A percentile compares a stretch with the other conserved stretches of the same genome.
phyloP scores from a whole-genome alignment of 2,797 vertebrate genomes.

The Myioborus melanocephalus region DNA sequence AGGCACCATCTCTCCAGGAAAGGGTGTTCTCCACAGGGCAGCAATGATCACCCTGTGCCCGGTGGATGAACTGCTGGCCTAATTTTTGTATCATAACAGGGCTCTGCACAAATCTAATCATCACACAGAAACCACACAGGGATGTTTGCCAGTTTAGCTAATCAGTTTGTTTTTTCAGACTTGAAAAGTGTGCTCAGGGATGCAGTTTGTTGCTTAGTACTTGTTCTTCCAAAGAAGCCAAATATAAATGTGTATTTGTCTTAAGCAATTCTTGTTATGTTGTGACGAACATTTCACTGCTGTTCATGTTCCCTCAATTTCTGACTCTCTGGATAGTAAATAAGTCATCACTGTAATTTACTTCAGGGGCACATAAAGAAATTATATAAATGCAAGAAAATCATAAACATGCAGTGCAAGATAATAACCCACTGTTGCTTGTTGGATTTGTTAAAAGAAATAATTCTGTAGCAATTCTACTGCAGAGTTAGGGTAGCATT shows the following conservation, averaged over 20 bases:
- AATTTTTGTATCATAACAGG: not conserved
- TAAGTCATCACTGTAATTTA: not conserved
- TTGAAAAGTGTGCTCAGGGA: not conserved
- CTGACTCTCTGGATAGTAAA: conserved; percentile 1
- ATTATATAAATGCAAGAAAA: not conserved
- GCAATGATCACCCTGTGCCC: fast-evolving
- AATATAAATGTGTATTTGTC: not conserved
- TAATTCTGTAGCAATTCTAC: not conserved
- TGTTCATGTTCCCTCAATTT: not conserved
- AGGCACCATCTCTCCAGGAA: not conserved
- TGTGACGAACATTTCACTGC: not conserved
- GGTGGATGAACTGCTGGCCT: not conserved
- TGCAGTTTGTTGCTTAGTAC: not conserved
- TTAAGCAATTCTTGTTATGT: not conserved
- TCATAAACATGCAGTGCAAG: not conserved
- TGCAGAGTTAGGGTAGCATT: not conserved
- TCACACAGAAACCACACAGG: not conserved
- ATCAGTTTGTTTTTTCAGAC: not conserved
- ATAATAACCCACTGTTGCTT: not conserved
- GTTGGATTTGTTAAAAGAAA: not conserved
- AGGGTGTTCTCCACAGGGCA: not conserved
- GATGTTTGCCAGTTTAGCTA: not conserved
- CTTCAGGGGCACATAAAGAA: not conserved
- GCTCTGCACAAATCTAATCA: not conserved
- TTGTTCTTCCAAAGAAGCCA: not conserved